Conservation (phyloP, 2,888 invertebrate genomes). For the Standfussiana lucernea region DNA sequence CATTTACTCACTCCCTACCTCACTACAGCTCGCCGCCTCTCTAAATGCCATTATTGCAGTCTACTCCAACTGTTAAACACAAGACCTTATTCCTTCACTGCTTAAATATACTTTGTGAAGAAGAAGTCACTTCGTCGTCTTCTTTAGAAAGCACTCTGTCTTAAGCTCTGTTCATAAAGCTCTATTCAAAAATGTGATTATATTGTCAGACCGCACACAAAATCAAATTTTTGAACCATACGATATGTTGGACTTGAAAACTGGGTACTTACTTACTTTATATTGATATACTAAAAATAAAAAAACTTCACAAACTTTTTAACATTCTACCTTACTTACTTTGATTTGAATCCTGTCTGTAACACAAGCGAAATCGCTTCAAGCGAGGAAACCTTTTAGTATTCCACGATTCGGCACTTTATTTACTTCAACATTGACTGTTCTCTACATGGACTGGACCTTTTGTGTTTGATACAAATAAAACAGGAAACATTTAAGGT, state of each 20-base stretch:
- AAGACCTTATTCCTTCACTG: constrained; percentile 48
- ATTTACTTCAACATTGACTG: constrained; percentile 52
- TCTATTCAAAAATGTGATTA: constrained; percentile 8
- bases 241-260: neutral
- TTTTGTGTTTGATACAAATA: constrained; percentile 74
- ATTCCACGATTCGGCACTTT: constrained; percentile 47
- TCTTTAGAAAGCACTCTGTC: constrained; percentile 26
- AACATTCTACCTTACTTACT: neutral
- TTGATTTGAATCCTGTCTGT: constrained; percentile 38
- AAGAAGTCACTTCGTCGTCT: constrained; percentile 57
- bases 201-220: neutral
- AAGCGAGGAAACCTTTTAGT: constrained; percentile 35
- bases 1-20: constrained; percentile 74
- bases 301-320: constrained; percentile 6
- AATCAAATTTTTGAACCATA: neutral
- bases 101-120: constrained; percentile 58
- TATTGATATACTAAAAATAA: too few relatives aligned
- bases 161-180: constrained; percentile 22
- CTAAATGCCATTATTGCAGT: constrained; percentile 81
- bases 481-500: constrained; percentile 70
- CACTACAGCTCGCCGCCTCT: constrained; percentile 68
- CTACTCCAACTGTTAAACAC: constrained; percentile 71
- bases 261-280: too few relatives aligned
- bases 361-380: constrained; percentile 35
- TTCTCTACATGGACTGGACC: constrained; percentile 55